Evolutionary conservation across 2,888 invertebrate species (phyloP).

Genomic region (Melinaea marsaeus): DNA sequence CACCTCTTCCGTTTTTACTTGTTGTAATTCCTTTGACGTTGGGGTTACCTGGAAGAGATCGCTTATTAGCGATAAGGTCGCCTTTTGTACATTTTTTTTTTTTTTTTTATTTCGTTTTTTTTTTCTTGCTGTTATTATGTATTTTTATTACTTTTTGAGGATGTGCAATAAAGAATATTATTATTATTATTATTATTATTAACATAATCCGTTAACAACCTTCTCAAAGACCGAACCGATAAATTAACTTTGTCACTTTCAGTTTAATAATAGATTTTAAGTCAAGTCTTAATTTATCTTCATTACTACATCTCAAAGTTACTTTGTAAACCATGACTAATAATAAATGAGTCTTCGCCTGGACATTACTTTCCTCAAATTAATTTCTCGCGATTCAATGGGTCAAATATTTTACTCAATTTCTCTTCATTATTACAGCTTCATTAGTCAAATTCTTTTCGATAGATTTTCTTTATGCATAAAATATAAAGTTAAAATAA

Average conservation of each 20-base stretch:
- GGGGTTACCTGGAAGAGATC: too few species aligned
- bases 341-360: conserved; percentile 8
- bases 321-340: conserved; percentile 16
- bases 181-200: too few species aligned
- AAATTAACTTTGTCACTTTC: background rate
- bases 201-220: too few species aligned
- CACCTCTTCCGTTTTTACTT: too few species aligned
- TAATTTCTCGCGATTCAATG: conserved; percentile 24
- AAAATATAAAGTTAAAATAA: too few species aligned
- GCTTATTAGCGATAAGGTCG: too few species aligned
- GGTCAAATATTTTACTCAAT: conserved; percentile 18
- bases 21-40: too few species aligned
- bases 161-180: too few species aligned
- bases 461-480: background rate
- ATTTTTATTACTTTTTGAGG: too few species aligned
- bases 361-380: conserved; percentile 14
- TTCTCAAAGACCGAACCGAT: background rate
- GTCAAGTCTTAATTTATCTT: background rate
- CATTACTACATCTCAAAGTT: conserved; percentile 12
- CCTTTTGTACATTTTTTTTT: too few species aligned
- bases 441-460: conserved; percentile 24
- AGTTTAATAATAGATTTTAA: background rate
- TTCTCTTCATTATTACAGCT: conserved; percentile 22
- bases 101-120: too few species aligned
- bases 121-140: too few species aligned